phyloP scores from a whole-genome alignment of 2,113 vertebrate species.

The Macrotis lagotis region DNA sequence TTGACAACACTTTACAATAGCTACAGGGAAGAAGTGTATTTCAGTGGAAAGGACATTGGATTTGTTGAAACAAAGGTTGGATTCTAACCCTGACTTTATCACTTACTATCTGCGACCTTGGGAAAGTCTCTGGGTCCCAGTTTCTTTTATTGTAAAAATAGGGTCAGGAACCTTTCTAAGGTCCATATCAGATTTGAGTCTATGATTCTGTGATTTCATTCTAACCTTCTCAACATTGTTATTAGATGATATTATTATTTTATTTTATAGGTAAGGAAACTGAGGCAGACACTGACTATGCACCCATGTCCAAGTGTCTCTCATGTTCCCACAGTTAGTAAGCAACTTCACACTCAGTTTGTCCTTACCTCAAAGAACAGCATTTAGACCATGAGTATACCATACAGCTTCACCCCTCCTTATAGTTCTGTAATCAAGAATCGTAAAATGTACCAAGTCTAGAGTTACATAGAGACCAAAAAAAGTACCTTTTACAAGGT shows the following conservation, averaged over 20 bases:
- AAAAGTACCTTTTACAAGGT: neutral
- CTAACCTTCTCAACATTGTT: neutral
- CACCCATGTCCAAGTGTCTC: neutral
- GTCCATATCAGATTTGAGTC: neutral
- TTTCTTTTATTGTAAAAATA: neutral
- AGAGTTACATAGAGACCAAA: neutral
- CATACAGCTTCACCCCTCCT: neutral
- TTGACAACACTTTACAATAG: neutral
- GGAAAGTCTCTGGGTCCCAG: neutral
- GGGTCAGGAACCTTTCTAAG: neutral
- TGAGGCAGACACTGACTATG: neutral
- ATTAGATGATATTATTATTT: neutral
- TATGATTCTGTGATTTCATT: neutral
- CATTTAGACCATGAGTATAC: neutral
- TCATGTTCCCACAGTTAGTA: neutral
- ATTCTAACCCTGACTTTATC: neutral
- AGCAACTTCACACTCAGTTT: neutral
- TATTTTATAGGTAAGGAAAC: neutral
- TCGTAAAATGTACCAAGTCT: neutral
- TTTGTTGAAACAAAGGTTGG: fast-evolving
- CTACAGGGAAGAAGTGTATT: fast-evolving
- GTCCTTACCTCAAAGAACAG: neutral
- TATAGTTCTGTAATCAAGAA: neutral
- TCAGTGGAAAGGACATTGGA: neutral
- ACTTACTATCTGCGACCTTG: neutral